Evolutionary conservation across 1,140 invertebrate genomes (phyloP), one percentile per base, ranked within the genome.

Genomic region (Hesperophylax magnus): DNA sequence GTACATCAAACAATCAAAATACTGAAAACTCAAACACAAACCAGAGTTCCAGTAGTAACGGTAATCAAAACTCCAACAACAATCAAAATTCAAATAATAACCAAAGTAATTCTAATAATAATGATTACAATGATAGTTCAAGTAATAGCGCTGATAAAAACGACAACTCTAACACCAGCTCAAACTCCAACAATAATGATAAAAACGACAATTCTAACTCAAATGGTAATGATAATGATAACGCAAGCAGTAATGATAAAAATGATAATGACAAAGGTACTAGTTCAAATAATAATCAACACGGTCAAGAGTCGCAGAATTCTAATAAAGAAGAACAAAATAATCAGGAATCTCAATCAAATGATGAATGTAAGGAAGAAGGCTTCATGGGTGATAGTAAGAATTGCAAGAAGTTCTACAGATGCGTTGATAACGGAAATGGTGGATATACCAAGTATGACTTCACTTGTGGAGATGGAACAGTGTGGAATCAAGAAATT

Each of bases 321-420:
- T 47, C 39, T 14, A 47, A 47, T 14, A 47, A 47, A 11, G 39
- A 47, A 14, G 47, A 56, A 39, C 24, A 52, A 65, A 65, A 71
- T 31, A 17, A 69, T 31, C 34, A 77, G 54, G 88, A 86, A 31
- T 87, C 87, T 1, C 91, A 54, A 76, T 56, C 24, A 31, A 71
- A 22, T 76, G 80, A 81, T 18, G 87, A 87, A 77, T 85, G 89
- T 86, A 76, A 85, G 72, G 27, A 86, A 81, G 88, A 88, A 79
- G 93, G 93, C n/a, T 94, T 91, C 82, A 93, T 91, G 84, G 89
- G 91, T 17, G 86, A 93, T 87, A 91, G 91, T 47, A 31, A 87
- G 85, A 86, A 91, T 31, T 94, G 93, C 85, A 88, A 88, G 56
- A 92, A 92, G 84, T 93, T 93, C 83, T 93, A 93, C 82, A 88